A percentile compares a stretch with the other conserved stretches of the same genome.
These are phyloP conservation scores for Onthophagus taurus DNA, from an alignment of 1,140 invertebrate genomes.

Conservation along the genomic window DNA sequence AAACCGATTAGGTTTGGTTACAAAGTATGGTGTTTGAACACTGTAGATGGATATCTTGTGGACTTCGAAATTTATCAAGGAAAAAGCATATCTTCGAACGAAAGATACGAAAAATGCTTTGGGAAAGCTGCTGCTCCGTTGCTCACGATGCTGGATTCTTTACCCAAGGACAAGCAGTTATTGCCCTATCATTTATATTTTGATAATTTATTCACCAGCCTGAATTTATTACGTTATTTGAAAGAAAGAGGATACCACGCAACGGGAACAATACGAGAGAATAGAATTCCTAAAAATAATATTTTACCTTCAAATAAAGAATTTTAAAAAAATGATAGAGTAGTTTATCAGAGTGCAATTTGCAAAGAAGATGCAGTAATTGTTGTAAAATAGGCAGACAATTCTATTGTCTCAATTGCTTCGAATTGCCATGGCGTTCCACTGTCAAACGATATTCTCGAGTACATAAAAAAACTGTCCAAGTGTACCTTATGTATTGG, in stretches of 20 bases:
- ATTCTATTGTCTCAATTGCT: constrained; percentile 26
- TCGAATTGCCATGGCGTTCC: constrained; percentile 22
- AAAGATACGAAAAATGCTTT: too few species aligned
- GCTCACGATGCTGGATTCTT: too few species aligned
- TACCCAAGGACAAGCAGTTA: too few species aligned
- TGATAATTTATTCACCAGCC: constrained; percentile 10
- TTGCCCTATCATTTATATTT: constrained; percentile 7
- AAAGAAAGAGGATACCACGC: constrained; percentile 8
- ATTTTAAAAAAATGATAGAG: constrained; percentile 9
- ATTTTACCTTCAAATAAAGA: constrained; percentile 2
- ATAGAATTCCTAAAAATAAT: constrained; percentile 11
- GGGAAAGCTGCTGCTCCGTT: too few species aligned
- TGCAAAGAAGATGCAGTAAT: constrained; percentile 1
- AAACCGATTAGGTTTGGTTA: constrained; percentile 15
- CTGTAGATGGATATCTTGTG: constrained; percentile 9
- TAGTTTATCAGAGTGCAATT: neutral
- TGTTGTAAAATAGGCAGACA: constrained; percentile 25
- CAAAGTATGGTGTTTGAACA: constrained; percentile 17
- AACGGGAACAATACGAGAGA: constrained; percentile 10
- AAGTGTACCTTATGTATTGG: constrained; percentile 4
- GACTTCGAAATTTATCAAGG: constrained; percentile 11
- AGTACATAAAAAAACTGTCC: constrained; percentile 7
- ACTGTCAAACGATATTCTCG: constrained; percentile 9
- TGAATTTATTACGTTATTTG: constrained; percentile 6
- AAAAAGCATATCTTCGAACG: too few species aligned